Conservation (phyloP, 2,113 vertebrate species). For the Mirza zaza region DNA sequence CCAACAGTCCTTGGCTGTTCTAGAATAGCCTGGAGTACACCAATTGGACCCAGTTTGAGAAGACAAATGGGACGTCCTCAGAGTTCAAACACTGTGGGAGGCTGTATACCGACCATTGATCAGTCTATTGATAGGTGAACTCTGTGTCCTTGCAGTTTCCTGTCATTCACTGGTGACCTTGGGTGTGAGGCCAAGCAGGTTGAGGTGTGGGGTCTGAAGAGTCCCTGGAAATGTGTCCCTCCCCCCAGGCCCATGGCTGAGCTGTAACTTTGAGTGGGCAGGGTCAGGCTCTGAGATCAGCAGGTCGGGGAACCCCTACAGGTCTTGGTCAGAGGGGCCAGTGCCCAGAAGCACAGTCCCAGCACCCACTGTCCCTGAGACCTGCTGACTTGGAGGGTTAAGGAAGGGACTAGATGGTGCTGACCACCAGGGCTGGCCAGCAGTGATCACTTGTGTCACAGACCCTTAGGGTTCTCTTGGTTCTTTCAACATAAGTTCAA, state of each 20-base stretch:
- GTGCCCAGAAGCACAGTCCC: background rate
- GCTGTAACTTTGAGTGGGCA: rapidly evolving
- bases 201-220: background rate
- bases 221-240: background rate
- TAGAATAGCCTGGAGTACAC: background rate
- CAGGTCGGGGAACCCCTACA: background rate
- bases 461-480: background rate
- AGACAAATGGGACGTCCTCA: background rate
- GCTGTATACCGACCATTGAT: no score
- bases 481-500: background rate
- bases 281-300: background rate
- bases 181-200: background rate
- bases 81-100: background rate
- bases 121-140: background rate
- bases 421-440: no score
- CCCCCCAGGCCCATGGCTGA: background rate
- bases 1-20: background rate
- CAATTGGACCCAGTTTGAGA: background rate
- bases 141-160: background rate
- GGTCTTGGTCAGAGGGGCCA: background rate
- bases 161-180: background rate
- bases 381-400: no score
- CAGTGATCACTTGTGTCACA: rapidly evolving
- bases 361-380: background rate
- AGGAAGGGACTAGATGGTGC: background rate